A percentile compares a stretch with the other conserved stretches of the same genome.
Conservation (phyloP, 2,797 vertebrate species). For the Sebastes steindachneri region DNA sequence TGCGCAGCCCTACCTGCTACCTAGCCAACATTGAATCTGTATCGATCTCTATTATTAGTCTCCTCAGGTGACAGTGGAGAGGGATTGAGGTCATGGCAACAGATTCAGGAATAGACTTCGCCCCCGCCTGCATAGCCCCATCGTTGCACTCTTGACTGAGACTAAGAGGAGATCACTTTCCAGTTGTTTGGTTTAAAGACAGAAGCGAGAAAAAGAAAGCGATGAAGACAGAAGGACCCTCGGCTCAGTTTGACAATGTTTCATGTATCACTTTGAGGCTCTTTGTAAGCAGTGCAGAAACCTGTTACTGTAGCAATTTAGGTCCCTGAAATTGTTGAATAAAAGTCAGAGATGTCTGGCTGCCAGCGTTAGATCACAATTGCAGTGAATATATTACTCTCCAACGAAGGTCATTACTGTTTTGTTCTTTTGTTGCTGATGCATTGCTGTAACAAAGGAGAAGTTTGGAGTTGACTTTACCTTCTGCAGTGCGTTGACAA, state of each 20-base stretch:
- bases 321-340: not conserved
- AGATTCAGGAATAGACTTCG: not conserved
- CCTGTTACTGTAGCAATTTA: not conserved
- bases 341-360: not conserved
- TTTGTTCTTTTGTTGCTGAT: not conserved
- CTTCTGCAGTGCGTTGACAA: not conserved
- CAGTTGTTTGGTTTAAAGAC: not conserved
- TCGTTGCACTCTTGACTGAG: not conserved
- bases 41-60: slow-evolving; percentile 3
- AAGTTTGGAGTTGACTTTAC: not conserved
- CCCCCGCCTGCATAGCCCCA: not conserved
- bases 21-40: not conserved
- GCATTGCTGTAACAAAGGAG: not conserved
- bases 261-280: not conserved
- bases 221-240: not conserved
- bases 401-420: not conserved
- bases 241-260: slow-evolving; percentile 3
- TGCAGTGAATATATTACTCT: not conserved
- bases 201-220: not conserved
- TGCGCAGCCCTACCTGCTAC: not conserved
- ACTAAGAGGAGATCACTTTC: not conserved
- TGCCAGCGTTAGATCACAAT: not conserved
- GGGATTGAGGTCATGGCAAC: slow-evolving; percentile 8
- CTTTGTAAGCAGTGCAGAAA: not conserved
- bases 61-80: slow-evolving; percentile 10